A percentile compares a stretch with the other conserved stretches of the same genome.
phyloP scores from a whole-genome alignment of 2,113 vertebrate genomes.

The Percopsis transmontana region DNA sequence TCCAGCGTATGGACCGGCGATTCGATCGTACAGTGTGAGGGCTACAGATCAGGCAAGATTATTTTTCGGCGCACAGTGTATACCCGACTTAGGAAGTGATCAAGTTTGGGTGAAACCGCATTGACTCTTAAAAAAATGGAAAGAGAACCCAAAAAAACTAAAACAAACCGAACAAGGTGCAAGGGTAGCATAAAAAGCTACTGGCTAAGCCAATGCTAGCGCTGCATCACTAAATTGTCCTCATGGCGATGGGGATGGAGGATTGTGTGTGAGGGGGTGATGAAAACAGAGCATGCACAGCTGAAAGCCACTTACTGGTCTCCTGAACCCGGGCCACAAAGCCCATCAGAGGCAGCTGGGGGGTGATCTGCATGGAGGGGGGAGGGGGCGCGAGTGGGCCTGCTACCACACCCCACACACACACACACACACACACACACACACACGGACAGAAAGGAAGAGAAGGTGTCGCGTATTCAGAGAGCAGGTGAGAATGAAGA shows the following conservation, averaged over 20 bases:
- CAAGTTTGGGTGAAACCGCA: too few species aligned
- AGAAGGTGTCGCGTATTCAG: not conserved
- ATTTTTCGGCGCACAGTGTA: too few species aligned
- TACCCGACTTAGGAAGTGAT: too few species aligned
- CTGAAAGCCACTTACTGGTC: constrained; percentile 93
- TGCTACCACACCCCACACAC: constrained; percentile 75
- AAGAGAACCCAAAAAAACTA: too few species aligned
- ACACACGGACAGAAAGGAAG: constrained; percentile 36
- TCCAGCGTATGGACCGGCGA: too few species aligned
- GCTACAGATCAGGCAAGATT: too few species aligned
- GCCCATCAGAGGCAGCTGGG: constrained; percentile 99
- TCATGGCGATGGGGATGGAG: not conserved
- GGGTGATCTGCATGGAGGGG: constrained; percentile 98
- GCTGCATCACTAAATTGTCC: not conserved
- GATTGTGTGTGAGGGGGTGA: constrained; percentile 19
- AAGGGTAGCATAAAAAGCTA: too few species aligned
- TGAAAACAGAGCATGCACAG: constrained; percentile 55
- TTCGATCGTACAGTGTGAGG: too few species aligned
- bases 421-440: constrained; percentile 61
- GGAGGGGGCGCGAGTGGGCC: constrained; percentile 95
- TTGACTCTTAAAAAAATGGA: too few species aligned
- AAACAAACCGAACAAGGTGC: too few species aligned
- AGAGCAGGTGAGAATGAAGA: not conserved
- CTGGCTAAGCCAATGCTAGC: too few species aligned
- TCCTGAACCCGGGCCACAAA: constrained; percentile 99